phyloP scores from a whole-genome alignment of 2,797 vertebrate species.

The Anas capensis region DNA sequence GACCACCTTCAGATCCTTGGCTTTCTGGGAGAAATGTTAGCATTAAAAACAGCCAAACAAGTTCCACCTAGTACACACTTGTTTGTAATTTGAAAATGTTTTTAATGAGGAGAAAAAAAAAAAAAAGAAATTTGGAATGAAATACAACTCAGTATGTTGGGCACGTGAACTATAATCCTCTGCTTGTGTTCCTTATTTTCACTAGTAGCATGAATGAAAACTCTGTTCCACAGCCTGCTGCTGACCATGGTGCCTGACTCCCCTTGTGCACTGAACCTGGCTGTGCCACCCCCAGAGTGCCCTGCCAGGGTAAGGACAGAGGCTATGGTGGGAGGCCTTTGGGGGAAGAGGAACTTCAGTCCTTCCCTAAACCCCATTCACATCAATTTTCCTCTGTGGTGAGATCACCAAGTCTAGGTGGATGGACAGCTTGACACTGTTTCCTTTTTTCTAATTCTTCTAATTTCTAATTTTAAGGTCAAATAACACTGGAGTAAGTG shows the following conservation, averaged over 20 bases:
- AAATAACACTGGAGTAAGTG: neutral
- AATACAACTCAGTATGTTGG: neutral
- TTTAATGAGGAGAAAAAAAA: neutral
- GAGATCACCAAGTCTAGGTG: neutral
- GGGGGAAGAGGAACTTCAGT: neutral
- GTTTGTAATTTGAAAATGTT: constrained; percentile 43
- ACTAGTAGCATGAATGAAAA: neutral
- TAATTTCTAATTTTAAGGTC: neutral
- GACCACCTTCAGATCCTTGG: constrained; percentile 50
- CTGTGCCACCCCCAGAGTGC: neutral
- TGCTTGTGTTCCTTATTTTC: neutral
- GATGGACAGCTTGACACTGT: neutral
- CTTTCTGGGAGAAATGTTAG: constrained; percentile 40
- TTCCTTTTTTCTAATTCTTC: neutral
- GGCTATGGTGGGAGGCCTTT: neutral
- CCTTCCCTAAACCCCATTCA: neutral
- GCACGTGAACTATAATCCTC: neutral
- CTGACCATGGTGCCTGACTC: neutral
- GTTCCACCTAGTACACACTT: neutral
- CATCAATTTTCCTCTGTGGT: neutral
- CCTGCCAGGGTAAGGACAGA: neutral
- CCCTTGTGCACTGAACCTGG: too few species aligned
- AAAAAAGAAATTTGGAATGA: neutral
- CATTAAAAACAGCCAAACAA: constrained; percentile 19
- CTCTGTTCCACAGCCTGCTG: neutral